These are phyloP conservation scores for Stylophora pistillata DNA, from an alignment of 64 coral and sea anemone species.

Conservation along the genomic window DNA sequence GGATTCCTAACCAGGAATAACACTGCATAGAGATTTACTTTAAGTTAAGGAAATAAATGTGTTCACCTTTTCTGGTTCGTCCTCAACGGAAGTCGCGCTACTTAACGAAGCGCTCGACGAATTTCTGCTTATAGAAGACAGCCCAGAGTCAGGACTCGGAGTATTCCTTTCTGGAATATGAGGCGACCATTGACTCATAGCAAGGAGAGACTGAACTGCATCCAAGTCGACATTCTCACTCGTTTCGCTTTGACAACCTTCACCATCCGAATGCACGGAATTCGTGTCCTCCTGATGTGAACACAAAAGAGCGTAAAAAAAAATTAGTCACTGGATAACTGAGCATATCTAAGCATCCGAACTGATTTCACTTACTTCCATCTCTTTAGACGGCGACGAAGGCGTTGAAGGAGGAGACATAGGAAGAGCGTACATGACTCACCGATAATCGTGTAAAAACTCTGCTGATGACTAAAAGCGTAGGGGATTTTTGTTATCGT, in stretches of 20 bases:
- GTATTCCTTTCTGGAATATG: constrained; percentile 83
- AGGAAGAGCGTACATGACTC: constrained; percentile 86
- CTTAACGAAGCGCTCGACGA: constrained; percentile 91
- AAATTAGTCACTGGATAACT: constrained; percentile 9
- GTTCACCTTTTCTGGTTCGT: constrained; percentile 63
- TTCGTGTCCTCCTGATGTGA: constrained; percentile 65
- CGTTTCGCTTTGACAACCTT: constrained; percentile 48
- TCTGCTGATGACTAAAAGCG: constrained; percentile 23
- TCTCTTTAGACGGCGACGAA: constrained; percentile 67
- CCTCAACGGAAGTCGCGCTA: constrained; percentile 78
- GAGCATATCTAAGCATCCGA: not conserved
- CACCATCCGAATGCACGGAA: constrained; percentile 34
- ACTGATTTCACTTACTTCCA: constrained; percentile 85
- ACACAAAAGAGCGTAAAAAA: constrained; percentile 24
- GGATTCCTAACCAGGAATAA: not conserved
- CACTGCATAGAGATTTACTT: no score
- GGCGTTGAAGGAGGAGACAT: constrained; percentile 98
- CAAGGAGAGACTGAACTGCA: constrained; percentile 96
- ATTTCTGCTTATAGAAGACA: constrained; percentile 89
- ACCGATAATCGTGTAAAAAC: constrained; percentile 49
- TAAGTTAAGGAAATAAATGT: not conserved
- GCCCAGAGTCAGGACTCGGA: constrained; percentile 77
- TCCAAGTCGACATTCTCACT: constrained; percentile 85
- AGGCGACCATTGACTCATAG: constrained; percentile 98
- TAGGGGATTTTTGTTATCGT: constrained; percentile 78